phyloP scores from a whole-genome alignment of 2,113 vertebrate species.

The Larimichthys polyactis region DNA sequence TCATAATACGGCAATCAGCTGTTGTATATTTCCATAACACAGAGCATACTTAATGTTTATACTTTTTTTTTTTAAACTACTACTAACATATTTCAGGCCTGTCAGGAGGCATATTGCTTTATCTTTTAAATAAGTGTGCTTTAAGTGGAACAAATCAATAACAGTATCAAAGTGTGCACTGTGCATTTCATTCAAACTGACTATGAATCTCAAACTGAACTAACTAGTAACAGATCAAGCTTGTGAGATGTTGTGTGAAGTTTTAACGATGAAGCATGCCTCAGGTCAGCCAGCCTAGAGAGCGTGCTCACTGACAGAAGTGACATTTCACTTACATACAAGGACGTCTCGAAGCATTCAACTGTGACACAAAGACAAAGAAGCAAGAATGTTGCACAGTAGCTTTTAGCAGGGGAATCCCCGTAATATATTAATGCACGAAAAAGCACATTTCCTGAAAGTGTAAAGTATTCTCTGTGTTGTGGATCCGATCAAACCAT shows the following conservation, averaged over 20 bases:
- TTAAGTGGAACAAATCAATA: neutral
- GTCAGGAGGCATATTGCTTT: neutral
- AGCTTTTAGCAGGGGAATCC: neutral
- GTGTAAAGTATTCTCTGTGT: slow-evolving; percentile 45
- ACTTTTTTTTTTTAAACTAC: neutral
- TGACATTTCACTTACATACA: neutral
- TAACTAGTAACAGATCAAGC: neutral
- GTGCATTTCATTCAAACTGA: neutral
- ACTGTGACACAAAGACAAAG: neutral
- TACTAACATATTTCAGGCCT: slow-evolving; percentile 2
- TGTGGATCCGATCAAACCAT: slow-evolving; percentile 34
- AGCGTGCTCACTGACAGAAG: slow-evolving; percentile 54
- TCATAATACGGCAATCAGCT: slow-evolving; percentile 27
- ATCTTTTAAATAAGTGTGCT: neutral
- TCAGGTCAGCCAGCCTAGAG: slow-evolving; percentile 91
- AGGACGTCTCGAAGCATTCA: neutral
- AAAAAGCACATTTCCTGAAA: neutral
- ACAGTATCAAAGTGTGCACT: no score
- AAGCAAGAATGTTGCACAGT: neutral
- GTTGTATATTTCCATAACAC: slow-evolving; percentile 57
- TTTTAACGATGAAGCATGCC: slow-evolving; percentile 58
- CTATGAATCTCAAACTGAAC: neutral
- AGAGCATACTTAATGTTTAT: slow-evolving; percentile 26
- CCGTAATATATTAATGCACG: neutral
- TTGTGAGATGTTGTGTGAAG: slow-evolving; percentile 9